Base-by-base conservation (phyloP, 2,888 invertebrate genomes). In the Drosophila villosipedis region DNA sequence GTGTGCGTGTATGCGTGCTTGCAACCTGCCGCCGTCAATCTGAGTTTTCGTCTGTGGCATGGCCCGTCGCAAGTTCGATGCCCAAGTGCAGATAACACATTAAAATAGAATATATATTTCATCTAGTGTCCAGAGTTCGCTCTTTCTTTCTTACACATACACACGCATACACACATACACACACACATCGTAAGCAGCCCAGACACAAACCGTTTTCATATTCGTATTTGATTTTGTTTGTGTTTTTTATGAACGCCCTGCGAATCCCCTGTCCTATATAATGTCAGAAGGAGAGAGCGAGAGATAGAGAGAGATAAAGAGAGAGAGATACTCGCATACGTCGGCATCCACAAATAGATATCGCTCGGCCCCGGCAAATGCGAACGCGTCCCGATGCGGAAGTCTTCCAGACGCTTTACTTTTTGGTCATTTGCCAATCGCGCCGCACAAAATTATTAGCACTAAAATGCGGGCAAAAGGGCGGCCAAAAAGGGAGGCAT, bases 391-490 rank as follows among this genome's bases (percentile, higher is more conserved):
- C 89, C 78, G 86, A 88, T 89, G 90, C 88, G 88, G 88, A 90
- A 88, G 90, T 90, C 79, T 89, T 88, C 88, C 88, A 88, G 88
- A 88, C 88, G 76, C 73, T 65, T 79, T 54, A 70, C 64, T 75
- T 85, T 85, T 83, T 90, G 88, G 90, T 90, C 82, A 86, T 78
- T 89, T 88, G 88, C 88, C 88, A 88, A 90, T 82, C 81, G 76
- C 68, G 68, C 63, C 28, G 12, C 57, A 30, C 28, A 55, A 35
- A 80, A 76, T 78, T 76, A 83, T 83, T 80, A 68, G 70, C 78
- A 78, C 71, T 67, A 71, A 69, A 76, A 49, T 60, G 50, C 41
- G 68, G 14, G 22, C 64, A 68, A 55, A 43, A 47, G 47, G 47
- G 39, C 47, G 35, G 62, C 30, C n/a, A 41, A 43, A 43, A 43